Percentiles rank a stretch among this genome's conserved stretches.
Conservation (phyloP, 2,888 invertebrate genomes). For the Erannis defoliaria region DNA sequence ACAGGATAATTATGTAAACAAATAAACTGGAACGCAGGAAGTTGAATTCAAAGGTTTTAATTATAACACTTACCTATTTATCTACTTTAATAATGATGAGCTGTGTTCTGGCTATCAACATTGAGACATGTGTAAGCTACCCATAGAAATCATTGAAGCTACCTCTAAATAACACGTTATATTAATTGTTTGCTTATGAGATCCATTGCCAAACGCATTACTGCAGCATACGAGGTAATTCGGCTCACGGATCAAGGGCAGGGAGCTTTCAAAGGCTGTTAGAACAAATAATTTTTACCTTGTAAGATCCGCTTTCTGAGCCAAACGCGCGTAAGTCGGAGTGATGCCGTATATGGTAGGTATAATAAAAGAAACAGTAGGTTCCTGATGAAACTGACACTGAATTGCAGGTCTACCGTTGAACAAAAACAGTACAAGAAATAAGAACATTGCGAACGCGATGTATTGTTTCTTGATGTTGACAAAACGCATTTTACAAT, state of each 20-base stretch:
- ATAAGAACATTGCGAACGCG: conserved; percentile 78
- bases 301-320: conserved; percentile 97
- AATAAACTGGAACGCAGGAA: no score
- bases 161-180: no score
- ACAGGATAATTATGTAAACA: no score
- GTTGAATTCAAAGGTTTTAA: no score
- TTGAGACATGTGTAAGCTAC: no score
- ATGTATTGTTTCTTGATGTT: conserved; percentile 82
- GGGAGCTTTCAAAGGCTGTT: conserved; percentile 56
- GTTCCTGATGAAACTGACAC: conserved; percentile 75
- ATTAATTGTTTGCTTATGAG: conserved; percentile 39
- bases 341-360: conserved; percentile 96
- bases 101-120: no score
- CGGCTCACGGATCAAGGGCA: conserved; percentile 70
- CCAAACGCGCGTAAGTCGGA: conserved; percentile 95
- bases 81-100: no score
- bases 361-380: conserved; percentile 62
- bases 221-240: conserved; percentile 49
- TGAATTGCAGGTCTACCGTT: conserved; percentile 77
- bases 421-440: conserved; percentile 77
- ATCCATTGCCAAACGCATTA: conserved; percentile 55
- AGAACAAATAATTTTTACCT: conserved; percentile 78
- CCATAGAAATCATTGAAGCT: no score
- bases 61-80: no score
- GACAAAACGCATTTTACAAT: conserved; percentile 78